phyloP scores from a whole-genome alignment of 2,888 invertebrate species.

The Euzetes globulus region DNA sequence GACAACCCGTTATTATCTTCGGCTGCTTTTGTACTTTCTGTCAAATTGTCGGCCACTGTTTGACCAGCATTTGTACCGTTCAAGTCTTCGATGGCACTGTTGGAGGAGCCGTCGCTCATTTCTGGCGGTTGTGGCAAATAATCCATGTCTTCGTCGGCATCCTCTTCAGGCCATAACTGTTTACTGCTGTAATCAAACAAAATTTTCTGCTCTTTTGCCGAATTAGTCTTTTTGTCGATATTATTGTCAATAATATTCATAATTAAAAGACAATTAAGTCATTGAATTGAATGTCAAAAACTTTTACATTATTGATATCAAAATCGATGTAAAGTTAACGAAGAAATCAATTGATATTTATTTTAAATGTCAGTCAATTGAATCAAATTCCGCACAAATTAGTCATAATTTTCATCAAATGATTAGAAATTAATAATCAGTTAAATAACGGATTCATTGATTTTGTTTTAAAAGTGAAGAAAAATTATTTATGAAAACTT shows the following conservation, averaged over 20 bases:
- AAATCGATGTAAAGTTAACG: neutral
- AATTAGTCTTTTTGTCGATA: neutral
- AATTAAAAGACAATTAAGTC: neutral
- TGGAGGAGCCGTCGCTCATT: neutral
- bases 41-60: neutral
- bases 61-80: neutral
- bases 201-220: neutral
- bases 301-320: neutral
- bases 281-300: neutral
- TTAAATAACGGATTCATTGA: neutral
- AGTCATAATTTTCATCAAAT: neutral
- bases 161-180: conserved; percentile 34
- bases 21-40: neutral
- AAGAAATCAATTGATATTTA: neutral
- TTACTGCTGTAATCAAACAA: conserved; percentile 22
- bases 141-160: conserved; percentile 21
- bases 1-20: neutral
- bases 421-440: neutral
- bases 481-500: neutral
- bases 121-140: conserved; percentile 26
- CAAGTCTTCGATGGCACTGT: neutral
- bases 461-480: neutral
- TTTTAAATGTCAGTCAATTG: neutral
- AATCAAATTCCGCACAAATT: neutral
- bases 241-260: conserved; percentile 1